Percentiles rank a stretch among this genome's conserved stretches.
phyloP scores from a whole-genome alignment of 2,113 vertebrate genomes.

The Plotosus lineatus region DNA sequence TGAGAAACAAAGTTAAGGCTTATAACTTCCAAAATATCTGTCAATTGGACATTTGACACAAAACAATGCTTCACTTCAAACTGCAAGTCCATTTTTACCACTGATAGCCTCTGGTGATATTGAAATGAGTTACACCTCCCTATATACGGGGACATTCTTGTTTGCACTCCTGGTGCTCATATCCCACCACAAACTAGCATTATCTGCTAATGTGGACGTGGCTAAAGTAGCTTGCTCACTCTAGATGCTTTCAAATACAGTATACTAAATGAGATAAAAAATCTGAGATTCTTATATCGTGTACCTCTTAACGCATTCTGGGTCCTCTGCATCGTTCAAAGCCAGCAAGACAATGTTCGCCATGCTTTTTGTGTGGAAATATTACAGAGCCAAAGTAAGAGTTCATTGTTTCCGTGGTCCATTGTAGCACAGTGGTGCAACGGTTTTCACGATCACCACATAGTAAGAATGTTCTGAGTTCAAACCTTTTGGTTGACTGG shows the following conservation, averaged over 20 bases:
- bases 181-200: neutral
- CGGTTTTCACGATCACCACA: no score
- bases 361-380: no score
- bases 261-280: conserved; percentile 39
- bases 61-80: neutral
- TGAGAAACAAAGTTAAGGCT: conserved; percentile 24
- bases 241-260: conserved; percentile 18
- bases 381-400: no score
- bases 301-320: no score
- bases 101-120: neutral
- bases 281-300: conserved; percentile 17
- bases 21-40: conserved; percentile 9
- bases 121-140: conserved; percentile 30
- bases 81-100: conserved; percentile 6
- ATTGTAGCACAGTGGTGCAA: no score
- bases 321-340: conserved; percentile 45
- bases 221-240: conserved; percentile 11
- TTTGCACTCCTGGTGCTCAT: conserved; percentile 16
- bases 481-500: no score
- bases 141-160: neutral
- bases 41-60: neutral
- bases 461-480: no score
- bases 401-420: no score
- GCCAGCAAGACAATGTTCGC: no score
- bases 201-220: conserved; percentile 31